Evolutionary conservation across 2,113 vertebrate species (phyloP), one percentile per base, ranked within the genome.

Genomic region (Lathamus discolor): DNA sequence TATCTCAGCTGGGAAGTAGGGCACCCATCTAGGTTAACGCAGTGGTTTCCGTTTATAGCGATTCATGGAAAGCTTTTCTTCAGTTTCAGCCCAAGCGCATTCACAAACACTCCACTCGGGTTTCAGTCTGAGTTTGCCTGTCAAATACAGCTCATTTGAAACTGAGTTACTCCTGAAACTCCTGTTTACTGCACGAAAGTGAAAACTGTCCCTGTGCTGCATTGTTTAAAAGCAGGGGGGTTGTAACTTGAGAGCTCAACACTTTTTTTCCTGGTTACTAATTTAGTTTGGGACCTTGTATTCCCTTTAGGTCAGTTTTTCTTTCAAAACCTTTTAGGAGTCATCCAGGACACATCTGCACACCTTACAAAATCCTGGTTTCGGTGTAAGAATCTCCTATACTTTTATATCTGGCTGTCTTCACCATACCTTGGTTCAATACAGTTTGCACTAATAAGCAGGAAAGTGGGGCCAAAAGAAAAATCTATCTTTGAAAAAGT

Each of bases 61-160:
- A 70, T 93, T 96, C 92, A 93, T 95, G 95, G 93, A 96, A 95
- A 94, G 95, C 77, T 82, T 57, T 92, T 94, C 92, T 94, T 95
- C 80, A 35, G 90, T 91, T 93, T 97, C 92, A 96, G 67, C 86
- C 92, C 86, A 54, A 95, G 48, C 20, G 17, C 73, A 83, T 72
- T 83, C 80, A 86, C 80, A 88, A 93, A 90, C 76, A 64, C 70
- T 72, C 23, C 35, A 13, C 77, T 95, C 41, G 0, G 77, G 93
- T 97, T 96, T 96, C 95, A 91, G 27, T 94, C 84, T 94, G 92
- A 95, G 54, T 67, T 95, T 77, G 46, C 73, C 48, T 88, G 80
- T 92, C 86, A 92, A 66, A 64, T 10, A 92, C 2, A 9, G 88
- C 54, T 95, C 86, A 93, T 84, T 67, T 85, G 91, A 92, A 94